phyloP scores from a whole-genome alignment of 2,888 invertebrate species.

The Stegana nigrithorax region DNA sequence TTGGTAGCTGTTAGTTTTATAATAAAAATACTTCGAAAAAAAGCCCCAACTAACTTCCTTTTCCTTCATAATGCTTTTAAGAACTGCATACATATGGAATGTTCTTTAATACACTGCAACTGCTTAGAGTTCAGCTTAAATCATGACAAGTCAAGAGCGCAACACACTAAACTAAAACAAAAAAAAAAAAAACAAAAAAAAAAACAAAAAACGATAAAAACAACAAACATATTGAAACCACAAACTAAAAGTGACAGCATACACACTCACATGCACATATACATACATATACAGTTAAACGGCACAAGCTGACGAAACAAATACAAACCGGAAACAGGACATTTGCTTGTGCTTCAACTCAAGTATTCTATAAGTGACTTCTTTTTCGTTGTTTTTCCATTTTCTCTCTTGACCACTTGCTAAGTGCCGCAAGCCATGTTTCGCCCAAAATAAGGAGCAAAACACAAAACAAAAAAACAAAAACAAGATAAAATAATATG shows the following conservation, averaged over 20 bases:
- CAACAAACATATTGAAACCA: constrained; percentile 4
- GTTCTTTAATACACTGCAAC: too few relatives aligned
- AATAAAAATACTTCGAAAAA: neutral
- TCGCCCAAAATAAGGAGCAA: neutral
- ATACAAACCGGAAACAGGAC: constrained; percentile 2
- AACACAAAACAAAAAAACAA: neutral
- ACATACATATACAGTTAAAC: neutral
- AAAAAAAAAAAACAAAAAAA: neutral
- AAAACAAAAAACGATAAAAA: neutral
- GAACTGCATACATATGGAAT: too few relatives aligned
- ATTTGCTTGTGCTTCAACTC: neutral
- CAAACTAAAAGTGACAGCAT: neutral
- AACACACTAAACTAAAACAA: neutral
- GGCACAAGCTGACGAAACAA: neutral
- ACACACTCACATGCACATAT: neutral
- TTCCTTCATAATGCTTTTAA: too few relatives aligned
- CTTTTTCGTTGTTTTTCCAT: neutral
- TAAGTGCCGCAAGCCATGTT: neutral
- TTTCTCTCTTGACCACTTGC: constrained; percentile 2
- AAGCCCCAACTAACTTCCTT: too few relatives aligned
- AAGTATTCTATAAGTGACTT: neutral
- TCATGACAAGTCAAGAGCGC: constrained; percentile 7
- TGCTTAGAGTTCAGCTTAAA: too few relatives aligned
- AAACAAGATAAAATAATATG: neutral
- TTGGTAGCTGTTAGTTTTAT: neutral